Evolutionary conservation across 2,113 vertebrate genomes (phyloP).

Genomic region (Prolemur simus): DNA sequence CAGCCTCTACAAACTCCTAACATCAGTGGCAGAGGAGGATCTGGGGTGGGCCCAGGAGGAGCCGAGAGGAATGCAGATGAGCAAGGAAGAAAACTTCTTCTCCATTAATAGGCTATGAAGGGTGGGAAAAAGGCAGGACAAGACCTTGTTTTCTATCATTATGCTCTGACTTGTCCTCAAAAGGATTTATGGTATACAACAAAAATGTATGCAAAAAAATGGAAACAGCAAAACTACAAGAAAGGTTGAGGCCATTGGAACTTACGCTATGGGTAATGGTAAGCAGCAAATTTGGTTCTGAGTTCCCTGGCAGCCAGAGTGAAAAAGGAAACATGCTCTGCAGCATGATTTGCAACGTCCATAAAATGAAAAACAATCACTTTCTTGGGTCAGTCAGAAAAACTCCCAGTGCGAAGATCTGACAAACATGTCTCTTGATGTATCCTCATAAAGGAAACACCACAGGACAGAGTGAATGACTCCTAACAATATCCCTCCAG

Average conservation of each 20-base stretch:
- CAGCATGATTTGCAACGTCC: not conserved
- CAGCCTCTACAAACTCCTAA: not conserved
- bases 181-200: not conserved
- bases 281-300: not conserved
- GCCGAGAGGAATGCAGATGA: not conserved
- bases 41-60: not conserved
- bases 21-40: too few species aligned
- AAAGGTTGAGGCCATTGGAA: not conserved
- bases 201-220: not conserved
- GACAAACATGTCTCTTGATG: not conserved
- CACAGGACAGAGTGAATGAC: too few species aligned
- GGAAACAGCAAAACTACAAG: not conserved
- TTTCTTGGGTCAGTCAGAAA: not conserved
- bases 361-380: not conserved
- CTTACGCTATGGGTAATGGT: not conserved
- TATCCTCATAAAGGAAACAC: not conserved
- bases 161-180: not conserved
- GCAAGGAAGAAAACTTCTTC: not conserved
- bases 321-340: not conserved
- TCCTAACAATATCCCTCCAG: too few species aligned
- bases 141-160: not conserved
- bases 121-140: not conserved
- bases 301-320: conserved; percentile 14
- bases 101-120: not conserved
- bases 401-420: not conserved